Percentiles rank a stretch among this genome's conserved stretches.
Evolutionary conservation across 2,113 vertebrate genomes (phyloP).

Genomic region (Toxotes jaculatrix): DNA sequence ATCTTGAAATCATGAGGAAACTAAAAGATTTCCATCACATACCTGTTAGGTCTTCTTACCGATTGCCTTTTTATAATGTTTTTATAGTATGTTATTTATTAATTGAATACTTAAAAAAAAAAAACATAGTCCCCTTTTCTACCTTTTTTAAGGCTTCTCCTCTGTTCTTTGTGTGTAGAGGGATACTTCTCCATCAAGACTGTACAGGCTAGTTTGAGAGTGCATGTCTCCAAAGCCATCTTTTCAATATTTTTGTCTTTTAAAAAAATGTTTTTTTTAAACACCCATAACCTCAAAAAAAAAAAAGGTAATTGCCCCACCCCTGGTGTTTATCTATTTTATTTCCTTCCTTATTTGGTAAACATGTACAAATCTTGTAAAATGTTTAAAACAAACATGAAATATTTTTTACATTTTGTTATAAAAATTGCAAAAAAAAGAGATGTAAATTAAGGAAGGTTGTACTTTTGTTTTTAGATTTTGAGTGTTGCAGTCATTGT

Average conservation of each 20-base stretch:
- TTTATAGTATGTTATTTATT: conserved; percentile 86
- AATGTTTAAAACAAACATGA: conserved; percentile 75
- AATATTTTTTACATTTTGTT: conserved; percentile 80
- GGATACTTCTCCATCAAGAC: conserved; percentile 49
- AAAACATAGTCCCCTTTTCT: conserved; percentile 49
- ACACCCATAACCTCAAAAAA: conserved; percentile 43
- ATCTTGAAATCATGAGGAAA: conserved; percentile 61
- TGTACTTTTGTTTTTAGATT: conserved; percentile 67
- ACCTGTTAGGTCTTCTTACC: conserved; percentile 70
- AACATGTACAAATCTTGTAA: conserved; percentile 76
- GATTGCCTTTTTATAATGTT: conserved; percentile 78
- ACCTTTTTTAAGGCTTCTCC: conserved; percentile 49
- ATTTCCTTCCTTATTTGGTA: conserved; percentile 63
- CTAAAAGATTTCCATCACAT: conserved; percentile 58
- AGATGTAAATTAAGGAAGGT: conserved; percentile 64
- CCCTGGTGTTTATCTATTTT: conserved; percentile 43
- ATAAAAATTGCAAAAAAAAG: conserved; percentile 57
- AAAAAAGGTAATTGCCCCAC: conserved; percentile 8
- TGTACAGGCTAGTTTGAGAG: conserved; percentile 69
- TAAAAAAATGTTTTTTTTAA: conserved; percentile 16
- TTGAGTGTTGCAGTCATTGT: conserved; percentile 86
- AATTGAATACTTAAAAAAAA: conserved; percentile 66
- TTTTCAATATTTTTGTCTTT: conserved; percentile 49
- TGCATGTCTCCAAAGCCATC: conserved; percentile 76
- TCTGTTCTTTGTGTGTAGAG: conserved; percentile 38